Base-by-base conservation (phyloP, 2,797 vertebrate species). In the Fistularia tabacaria region DNA sequence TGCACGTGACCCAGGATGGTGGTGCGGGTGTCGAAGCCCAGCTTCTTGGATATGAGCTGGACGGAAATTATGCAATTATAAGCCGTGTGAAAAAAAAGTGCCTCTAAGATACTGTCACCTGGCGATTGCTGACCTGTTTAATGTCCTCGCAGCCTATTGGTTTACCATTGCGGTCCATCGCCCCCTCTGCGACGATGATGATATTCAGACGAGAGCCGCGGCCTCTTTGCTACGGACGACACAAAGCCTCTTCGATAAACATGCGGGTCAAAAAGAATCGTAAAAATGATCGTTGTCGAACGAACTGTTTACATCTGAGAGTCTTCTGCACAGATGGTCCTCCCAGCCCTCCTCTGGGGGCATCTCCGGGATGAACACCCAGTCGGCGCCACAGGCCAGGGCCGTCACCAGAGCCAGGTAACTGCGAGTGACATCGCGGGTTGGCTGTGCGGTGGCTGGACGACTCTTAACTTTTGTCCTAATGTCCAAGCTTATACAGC, bases 351-450 rank as follows among this genome's bases (percentile, higher is more conserved):
- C 91, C 46, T 95, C 92, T 0, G 95, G 95, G 1, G 95, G 95
- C 80, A 93, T 92, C 70, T 98, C 95, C 0, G 95, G 96, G 84
- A 98, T 95, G 77, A 98, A 94, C 58, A 98, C 95, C 95, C 96
- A 98, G 83, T 98, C 94, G 0, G 95, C 96, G 0, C 95, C 95
- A 3, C 93, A 95, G 47, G 95, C 90, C 75, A 97, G 87, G 52
- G 93, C 93, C 0, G 94, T 95, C 80, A 96, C 93, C 58, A 97
- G 84, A 1, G 95, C 95, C 79, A 98, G 86, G 77, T 97, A 98
- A 9, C 95, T 97, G 77, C 6, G 45, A 36, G 51, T 6, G 11
- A 54, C 59, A 40, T 65, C 8, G 38, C 62, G 71, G 59, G 36
- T 14, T 8, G 7, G n/a, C 4, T 44, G 36, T 15, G 7, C 42